phyloP scores from a whole-genome alignment of 2,797 vertebrate species.

The Typhlichthys eigenmanni region DNA sequence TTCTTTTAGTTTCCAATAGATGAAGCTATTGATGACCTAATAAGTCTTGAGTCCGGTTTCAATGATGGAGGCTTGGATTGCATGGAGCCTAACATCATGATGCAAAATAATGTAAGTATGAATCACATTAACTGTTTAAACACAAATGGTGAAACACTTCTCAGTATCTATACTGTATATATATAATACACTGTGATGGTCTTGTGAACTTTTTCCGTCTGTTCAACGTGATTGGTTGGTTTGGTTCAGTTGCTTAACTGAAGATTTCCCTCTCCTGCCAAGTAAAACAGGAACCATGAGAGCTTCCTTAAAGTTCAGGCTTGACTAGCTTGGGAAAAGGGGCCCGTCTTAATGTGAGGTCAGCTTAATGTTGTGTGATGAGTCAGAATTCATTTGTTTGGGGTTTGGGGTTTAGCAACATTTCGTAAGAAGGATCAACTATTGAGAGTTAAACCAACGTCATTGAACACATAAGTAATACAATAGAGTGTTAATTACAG shows the following conservation, averaged over 20 bases:
- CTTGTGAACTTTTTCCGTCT: constrained; percentile 10
- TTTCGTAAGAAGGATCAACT: constrained; percentile 64
- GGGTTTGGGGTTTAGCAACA: constrained; percentile 66
- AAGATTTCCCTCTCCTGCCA: constrained; percentile 6
- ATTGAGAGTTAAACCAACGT: constrained; percentile 50
- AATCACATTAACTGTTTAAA: constrained; percentile 34
- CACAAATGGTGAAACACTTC: constrained; percentile 11
- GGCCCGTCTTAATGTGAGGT: constrained; percentile 66
- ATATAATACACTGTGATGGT: too few relatives aligned
- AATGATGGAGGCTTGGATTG: constrained; percentile 89
- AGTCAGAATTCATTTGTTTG: constrained; percentile 88
- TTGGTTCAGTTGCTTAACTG: constrained; percentile 15
- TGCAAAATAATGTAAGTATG: constrained; percentile 92
- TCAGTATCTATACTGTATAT: too few relatives aligned
- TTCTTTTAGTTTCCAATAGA: constrained; percentile 90
- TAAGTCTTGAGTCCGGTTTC: constrained; percentile 90
- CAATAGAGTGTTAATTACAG: constrained; percentile 31
- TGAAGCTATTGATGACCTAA: constrained; percentile 93
- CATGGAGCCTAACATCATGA: constrained; percentile 85
- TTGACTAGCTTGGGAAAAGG: constrained; percentile 61
- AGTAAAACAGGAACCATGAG: constrained; percentile 17
- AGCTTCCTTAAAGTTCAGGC: constrained; percentile 30
- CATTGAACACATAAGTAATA: constrained; percentile 17
- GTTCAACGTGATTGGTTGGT: constrained; percentile 2
- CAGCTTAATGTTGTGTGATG: constrained; percentile 84